Evolutionary conservation across 2,113 vertebrate species (phyloP).

Genomic region (Todiramphus chloris): DNA sequence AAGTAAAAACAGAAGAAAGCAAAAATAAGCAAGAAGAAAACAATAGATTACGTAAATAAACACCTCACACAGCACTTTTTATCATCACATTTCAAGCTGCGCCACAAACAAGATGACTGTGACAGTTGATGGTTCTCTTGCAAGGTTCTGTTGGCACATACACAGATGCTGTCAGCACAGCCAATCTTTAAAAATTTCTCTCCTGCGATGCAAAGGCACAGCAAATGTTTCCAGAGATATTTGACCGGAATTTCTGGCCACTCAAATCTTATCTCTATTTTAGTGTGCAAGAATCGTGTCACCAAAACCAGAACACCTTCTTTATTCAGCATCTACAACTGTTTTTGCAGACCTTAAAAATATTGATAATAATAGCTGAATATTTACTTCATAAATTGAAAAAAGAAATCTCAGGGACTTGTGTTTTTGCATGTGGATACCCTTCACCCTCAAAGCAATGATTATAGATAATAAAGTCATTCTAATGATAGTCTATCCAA

Average conservation of each 20-base stretch:
- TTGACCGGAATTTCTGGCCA: not conserved
- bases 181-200: not conserved
- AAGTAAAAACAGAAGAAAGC: not conserved
- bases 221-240: not conserved
- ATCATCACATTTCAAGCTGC: not conserved
- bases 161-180: not conserved
- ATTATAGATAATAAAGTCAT: not conserved
- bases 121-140: not conserved
- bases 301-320: not conserved
- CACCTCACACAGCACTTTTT: not conserved
- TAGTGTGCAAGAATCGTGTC: not conserved
- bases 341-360: not conserved
- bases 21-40: not conserved
- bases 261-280: not conserved
- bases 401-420: not conserved
- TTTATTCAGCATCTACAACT: not conserved
- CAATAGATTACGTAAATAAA: not conserved
- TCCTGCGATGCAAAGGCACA: not conserved
- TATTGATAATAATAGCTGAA: not conserved
- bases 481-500: not conserved
- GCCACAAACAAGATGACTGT: not conserved
- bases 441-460: not conserved
- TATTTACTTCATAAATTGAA: not conserved
- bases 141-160: not conserved
- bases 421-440: not conserved